Evolutionary conservation across 2,888 invertebrate genomes (phyloP).

Genomic region (Tholera decimalis): DNA sequence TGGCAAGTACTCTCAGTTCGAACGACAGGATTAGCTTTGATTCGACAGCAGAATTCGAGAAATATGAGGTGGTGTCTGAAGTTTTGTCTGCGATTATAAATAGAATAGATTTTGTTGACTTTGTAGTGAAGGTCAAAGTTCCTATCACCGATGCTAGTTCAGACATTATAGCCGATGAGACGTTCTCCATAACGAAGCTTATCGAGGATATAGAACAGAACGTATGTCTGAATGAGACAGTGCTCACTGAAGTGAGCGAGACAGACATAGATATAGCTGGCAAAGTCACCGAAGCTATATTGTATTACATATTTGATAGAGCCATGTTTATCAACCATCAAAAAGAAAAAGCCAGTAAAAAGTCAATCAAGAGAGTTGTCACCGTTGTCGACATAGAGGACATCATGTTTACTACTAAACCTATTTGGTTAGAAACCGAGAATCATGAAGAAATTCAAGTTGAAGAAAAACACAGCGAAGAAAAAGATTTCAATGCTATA

Average conservation of each 20-base stretch:
- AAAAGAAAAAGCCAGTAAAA: slow-evolving; percentile 70
- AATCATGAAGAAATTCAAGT: slow-evolving; percentile 7
- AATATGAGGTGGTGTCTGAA: slow-evolving; percentile 81
- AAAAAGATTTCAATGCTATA: slow-evolving; percentile 28
- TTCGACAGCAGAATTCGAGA: slow-evolving; percentile 86
- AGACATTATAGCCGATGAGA: slow-evolving; percentile 49
- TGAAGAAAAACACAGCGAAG: slow-evolving; percentile 10
- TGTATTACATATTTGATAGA: slow-evolving; percentile 82
- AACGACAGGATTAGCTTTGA: slow-evolving; percentile 78
- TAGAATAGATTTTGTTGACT: slow-evolving; percentile 69
- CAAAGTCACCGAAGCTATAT: slow-evolving; percentile 81
- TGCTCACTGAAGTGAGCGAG: slow-evolving; percentile 77
- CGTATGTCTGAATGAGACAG: slow-evolving; percentile 73
- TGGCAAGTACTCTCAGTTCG: slow-evolving; percentile 73
- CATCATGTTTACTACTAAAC: slow-evolving; percentile 80
- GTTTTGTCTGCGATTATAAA: slow-evolving; percentile 75
- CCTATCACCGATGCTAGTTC: neutral
- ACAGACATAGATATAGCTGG: slow-evolving; percentile 67
- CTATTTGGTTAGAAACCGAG: slow-evolving; percentile 68
- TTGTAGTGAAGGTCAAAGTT: slow-evolving; percentile 13
- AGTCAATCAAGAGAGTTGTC: slow-evolving; percentile 74
- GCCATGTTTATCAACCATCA: slow-evolving; percentile 70
- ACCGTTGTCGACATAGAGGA: slow-evolving; percentile 86
- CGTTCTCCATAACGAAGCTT: slow-evolving; percentile 82
- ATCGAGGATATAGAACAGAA: slow-evolving; percentile 78